A percentile compares a stretch with the other conserved stretches of the same genome.
Conservation (phyloP, 2,888 invertebrate genomes). For the Chirona hameri region DNA sequence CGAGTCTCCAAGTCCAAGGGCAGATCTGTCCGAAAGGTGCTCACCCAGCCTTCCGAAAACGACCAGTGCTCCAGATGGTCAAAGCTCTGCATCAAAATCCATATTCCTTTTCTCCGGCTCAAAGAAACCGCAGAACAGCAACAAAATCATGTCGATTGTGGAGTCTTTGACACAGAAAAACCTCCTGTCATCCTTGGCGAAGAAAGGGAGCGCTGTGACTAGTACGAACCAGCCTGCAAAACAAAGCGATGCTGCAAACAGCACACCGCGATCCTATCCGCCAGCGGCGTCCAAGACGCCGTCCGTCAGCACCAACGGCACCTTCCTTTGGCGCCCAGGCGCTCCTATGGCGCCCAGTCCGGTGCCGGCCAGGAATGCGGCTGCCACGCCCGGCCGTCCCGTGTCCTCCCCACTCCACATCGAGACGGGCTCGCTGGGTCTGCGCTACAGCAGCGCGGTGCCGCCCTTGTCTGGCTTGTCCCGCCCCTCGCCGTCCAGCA, state of each 20-base stretch:
- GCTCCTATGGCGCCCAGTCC: not conserved
- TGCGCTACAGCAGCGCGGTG: constrained; percentile 2
- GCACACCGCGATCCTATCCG: not conserved
- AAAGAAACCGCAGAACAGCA: not conserved
- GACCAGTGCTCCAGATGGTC: no score
- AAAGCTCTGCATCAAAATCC: not conserved
- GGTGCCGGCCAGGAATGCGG: not conserved
- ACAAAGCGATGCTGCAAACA: not conserved
- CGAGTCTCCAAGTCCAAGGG: no score
- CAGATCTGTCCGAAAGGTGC: no score
- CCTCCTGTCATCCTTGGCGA: not conserved
- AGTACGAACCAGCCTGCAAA: not conserved
- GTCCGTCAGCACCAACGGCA: not conserved
- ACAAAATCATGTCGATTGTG: not conserved
- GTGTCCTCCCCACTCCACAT: constrained; percentile 3
- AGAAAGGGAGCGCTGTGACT: not conserved
- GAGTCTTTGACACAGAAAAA: not conserved
- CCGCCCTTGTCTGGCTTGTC: not conserved
- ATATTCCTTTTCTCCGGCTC: not conserved
- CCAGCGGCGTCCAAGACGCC: not conserved
- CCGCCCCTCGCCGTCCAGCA: not conserved
- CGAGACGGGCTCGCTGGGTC: not conserved
- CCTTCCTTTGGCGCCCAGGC: no score
- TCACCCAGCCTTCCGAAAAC: no score
- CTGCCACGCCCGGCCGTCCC: not conserved